These are phyloP conservation scores for Cremastinae sp. DNA, from an alignment of 2,888 invertebrate genomes.

Conservation along the genomic window DNA sequence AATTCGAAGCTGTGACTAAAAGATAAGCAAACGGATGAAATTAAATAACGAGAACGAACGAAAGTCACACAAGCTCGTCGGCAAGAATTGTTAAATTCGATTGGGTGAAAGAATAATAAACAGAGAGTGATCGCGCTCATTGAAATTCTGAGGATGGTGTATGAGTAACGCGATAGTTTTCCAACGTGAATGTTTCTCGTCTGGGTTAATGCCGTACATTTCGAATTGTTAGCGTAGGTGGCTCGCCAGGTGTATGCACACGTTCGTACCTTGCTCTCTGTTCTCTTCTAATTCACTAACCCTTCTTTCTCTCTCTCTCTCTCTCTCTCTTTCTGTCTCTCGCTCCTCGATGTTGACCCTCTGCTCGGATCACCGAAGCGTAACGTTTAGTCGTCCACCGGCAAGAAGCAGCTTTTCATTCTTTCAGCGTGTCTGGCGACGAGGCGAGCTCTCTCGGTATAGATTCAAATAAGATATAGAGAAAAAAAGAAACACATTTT, in stretches of 20 bases:
- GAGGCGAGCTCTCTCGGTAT: neutral
- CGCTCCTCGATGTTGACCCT: slow-evolving; percentile 32
- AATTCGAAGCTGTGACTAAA: too few species aligned
- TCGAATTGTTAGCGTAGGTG: slow-evolving; percentile 33
- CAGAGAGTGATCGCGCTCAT: neutral
- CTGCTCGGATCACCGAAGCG: slow-evolving; percentile 44
- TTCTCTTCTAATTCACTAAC: neutral
- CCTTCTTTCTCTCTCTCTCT: slow-evolving; percentile 10
- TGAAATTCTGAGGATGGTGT: slow-evolving; percentile 32
- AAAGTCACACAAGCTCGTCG: too few species aligned
- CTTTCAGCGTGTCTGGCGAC: slow-evolving; percentile 18
- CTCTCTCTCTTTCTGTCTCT: neutral
- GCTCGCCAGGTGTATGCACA: slow-evolving; percentile 46
- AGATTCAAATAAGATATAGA: neutral
- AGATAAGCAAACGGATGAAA: too few species aligned
- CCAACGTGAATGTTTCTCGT: slow-evolving; percentile 10
- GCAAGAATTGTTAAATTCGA: too few species aligned
- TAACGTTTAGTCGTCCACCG: slow-evolving; percentile 43
- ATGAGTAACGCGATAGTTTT: slow-evolving; percentile 45
- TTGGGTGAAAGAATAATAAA: neutral
- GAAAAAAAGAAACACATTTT: neutral
- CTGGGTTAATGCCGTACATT: neutral
- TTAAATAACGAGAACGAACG: too few species aligned
- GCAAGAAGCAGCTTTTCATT: slow-evolving; percentile 33
- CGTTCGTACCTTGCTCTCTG: neutral